Evolutionary conservation across 1,140 invertebrate genomes (phyloP).

Genomic region (Aradophagus sp.): DNA sequence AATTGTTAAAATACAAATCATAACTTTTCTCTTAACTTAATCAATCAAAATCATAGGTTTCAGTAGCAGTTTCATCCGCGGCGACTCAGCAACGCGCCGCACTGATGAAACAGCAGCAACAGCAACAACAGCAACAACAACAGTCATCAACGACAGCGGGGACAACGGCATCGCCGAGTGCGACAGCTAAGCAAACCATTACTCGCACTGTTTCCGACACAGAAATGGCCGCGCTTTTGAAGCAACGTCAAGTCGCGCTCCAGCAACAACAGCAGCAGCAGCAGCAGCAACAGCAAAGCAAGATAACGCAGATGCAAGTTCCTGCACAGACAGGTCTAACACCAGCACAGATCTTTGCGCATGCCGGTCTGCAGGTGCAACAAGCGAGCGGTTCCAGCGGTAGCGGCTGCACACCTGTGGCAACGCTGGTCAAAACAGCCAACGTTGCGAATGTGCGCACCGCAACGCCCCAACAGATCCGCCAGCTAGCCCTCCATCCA

Average conservation of each 20-base stretch:
- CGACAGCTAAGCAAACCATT: slow-evolving; percentile 73
- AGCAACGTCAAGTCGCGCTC: slow-evolving; percentile 78
- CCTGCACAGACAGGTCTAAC: slow-evolving; percentile 71
- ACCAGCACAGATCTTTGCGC: slow-evolving; percentile 77
- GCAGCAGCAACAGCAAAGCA: slow-evolving; percentile 77
- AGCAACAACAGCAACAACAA: slow-evolving; percentile 59
- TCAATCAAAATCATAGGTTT: too few relatives aligned
- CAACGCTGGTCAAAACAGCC: slow-evolving; percentile 79
- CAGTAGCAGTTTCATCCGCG: slow-evolving; percentile 62
- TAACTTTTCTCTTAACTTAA: too few relatives aligned
- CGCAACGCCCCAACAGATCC: slow-evolving; percentile 79
- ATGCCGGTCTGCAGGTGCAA: slow-evolving; percentile 75
- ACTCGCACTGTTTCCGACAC: slow-evolving; percentile 78
- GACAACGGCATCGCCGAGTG: slow-evolving; percentile 65
- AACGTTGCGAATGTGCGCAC: slow-evolving; percentile 75
- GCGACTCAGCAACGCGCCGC: slow-evolving; percentile 64
- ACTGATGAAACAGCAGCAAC: slow-evolving; percentile 70
- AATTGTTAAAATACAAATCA: too few relatives aligned
- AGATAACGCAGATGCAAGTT: slow-evolving; percentile 73
- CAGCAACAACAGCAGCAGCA: slow-evolving; percentile 78
- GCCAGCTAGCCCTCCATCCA: slow-evolving; percentile 82
- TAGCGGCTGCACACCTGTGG: slow-evolving; percentile 67
- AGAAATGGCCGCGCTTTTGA: slow-evolving; percentile 83
- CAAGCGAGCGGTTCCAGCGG: slow-evolving; percentile 71
- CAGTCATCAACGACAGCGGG: slow-evolving; percentile 58